Conservation (phyloP, 1,140 invertebrate genomes). For the Teleopsis dalmanni region DNA sequence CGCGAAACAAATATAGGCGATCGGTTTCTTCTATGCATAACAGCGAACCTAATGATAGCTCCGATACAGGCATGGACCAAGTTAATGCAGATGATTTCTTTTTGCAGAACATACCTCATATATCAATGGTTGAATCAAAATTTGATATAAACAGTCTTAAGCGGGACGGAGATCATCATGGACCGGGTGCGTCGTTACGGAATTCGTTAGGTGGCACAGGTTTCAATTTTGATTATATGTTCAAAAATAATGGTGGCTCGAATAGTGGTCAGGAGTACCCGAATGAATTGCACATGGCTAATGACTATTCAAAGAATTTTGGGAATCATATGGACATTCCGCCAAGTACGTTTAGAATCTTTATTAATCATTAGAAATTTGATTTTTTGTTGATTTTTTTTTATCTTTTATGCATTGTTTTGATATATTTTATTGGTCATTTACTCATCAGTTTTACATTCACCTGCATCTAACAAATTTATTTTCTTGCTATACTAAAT, state of each 20-base stretch:
- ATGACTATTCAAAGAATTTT: conserved; percentile 39
- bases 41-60: conserved; percentile 20
- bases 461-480: no score
- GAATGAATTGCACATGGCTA: conserved; percentile 41
- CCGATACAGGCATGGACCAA: conserved; percentile 31
- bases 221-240: conserved; percentile 39
- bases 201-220: conserved; percentile 22
- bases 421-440: no score
- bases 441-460: no score
- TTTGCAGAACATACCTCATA: conserved; percentile 39
- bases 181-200: conserved; percentile 15
- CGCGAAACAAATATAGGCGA: conserved; percentile 30
- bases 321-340: conserved; percentile 44
- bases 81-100: conserved; percentile 38
- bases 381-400: background rate
- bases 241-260: conserved; percentile 20
- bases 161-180: no score
- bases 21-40: conserved; percentile 24
- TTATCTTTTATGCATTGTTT: no score
- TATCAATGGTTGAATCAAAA: conserved; percentile 30
- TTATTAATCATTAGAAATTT: background rate
- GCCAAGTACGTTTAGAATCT: conserved; percentile 31
- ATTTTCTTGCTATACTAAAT: no score
- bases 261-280: conserved; percentile 24
- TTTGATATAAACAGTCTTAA: no score